Evolutionary conservation across 2,797 vertebrate species (phyloP), one percentile per base, ranked within the genome.

Genomic region (Sebastes alutus): DNA sequence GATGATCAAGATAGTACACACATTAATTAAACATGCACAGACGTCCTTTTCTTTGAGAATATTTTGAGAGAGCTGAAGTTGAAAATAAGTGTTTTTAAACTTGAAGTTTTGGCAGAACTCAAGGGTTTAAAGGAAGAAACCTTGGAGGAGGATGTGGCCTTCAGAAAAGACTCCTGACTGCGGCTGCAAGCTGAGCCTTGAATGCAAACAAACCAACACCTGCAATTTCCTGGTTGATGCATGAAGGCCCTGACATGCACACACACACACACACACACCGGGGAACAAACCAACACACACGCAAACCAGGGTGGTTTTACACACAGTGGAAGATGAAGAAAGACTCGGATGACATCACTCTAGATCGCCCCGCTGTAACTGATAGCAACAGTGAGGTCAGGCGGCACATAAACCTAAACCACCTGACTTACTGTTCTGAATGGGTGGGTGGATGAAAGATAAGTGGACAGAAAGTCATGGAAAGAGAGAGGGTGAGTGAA

Each of bases 181-280:
- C 25, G 87, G 87, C 94, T 93, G 93, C 92, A 93, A 92, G 78
- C 84, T 77, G 93, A 95, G 92, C 86, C 90, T 82, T 84, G 77
- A 94, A 92, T 78, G 78, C 93, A 94, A 95, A 94, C 93, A 95
- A 94, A 94, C 92, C 92, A 94, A 94, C 93, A 95, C 93, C 93
- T 95, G 93, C 92, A 94, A 94, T 95, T 95, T 94, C 93, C 93
- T 90, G 89, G 68, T 85, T 93, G 93, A 94, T 90, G 85, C 82
- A 62, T 93, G 93, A 95, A 90, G 91, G 77, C 90, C 87, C 89
- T 90, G 92, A 94, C 91, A 93, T 74, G 49, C 52, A 46, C 81
- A 20, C 83, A 71, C 30, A 60, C 60, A 77, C 69, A 22, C 82
- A 71, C 33, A 65, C 60, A 65, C 69, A 72, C 65, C n/a, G 22